phyloP scores from a whole-genome alignment of 2,797 vertebrate genomes.

The Ptychobarbus kaznakovi region DNA sequence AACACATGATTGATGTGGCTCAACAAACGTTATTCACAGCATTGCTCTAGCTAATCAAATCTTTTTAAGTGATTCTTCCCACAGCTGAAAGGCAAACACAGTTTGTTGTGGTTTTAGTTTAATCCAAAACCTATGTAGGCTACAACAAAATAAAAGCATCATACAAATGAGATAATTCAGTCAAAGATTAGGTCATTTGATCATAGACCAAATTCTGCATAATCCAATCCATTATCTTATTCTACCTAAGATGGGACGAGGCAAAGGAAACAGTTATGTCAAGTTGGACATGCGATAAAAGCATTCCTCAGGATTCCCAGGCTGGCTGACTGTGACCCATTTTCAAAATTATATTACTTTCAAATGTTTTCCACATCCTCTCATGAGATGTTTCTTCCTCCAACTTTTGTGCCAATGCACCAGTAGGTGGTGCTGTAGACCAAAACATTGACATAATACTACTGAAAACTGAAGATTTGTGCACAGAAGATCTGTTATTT shows the following conservation, averaged over 20 bases:
- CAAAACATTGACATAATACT: neutral
- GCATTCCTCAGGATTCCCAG: conserved; percentile 10
- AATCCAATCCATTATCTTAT: neutral
- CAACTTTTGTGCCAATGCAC: neutral
- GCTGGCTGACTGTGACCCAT: neutral
- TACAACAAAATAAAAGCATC: neutral
- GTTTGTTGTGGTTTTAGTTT: neutral
- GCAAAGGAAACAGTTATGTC: neutral
- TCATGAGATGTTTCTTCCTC: neutral
- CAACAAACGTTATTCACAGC: neutral
- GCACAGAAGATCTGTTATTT: neutral
- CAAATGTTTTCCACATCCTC: neutral
- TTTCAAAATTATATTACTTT: neutral
- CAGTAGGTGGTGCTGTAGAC: conserved; percentile 30
- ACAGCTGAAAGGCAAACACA: neutral
- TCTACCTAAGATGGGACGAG: neutral
- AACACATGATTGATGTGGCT: neutral
- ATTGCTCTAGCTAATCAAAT: neutral
- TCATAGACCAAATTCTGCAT: neutral
- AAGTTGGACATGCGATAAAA: neutral
- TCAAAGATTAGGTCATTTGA: neutral
- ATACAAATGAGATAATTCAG: no score
- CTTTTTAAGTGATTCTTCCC: neutral
- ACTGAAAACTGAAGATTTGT: neutral
- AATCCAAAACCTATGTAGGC: neutral